Base-by-base conservation (phyloP, 2,888 invertebrate species). In the Balanococcus diminutus region DNA sequence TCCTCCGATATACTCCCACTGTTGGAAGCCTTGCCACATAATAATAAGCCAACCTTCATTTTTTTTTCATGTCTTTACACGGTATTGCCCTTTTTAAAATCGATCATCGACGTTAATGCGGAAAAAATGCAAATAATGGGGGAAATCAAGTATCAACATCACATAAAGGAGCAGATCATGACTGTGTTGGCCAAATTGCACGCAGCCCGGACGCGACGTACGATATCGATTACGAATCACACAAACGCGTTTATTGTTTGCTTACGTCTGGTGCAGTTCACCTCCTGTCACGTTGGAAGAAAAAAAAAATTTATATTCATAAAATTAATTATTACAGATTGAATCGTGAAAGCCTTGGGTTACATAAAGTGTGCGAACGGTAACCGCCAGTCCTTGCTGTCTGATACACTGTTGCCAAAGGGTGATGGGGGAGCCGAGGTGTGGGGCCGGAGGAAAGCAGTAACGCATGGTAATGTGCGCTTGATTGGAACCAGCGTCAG, bases 271-370 rank as follows among this genome's bases (percentile, higher is more conserved):
- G 84, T 84, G 56, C 25, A 61, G 72, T 84, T 28, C 31, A 28
- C 84, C 42, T 75, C 16, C 32, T 36, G 39, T 75, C 28, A 46
- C 79, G 42, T 75, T 84, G 75, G 32, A 39, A 28, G 14, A 56
- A 31, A 83, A 5, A 61, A 67, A 84, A 84, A 67, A 79, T 81
- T 39, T 39, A 51, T 31, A 84, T 75, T 84, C 84, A 84, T 75
- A 75, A 84, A 75, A 75, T 84, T 84, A 84, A 84, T 84, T 84
- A 84, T 84, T 36, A 84, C 84, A 72, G 84, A 84, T 75, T 75
- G 28, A 84, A 75, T 84, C 84, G 84, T 84, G 84, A 84, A 84
- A 84, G 84, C 84, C 84, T 84, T 84, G 84, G 72, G 84, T 84
- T 84, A 84, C 84, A 84, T 84, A 84, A 84, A 84, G 75, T 84